A percentile compares a stretch with the other conserved stretches of the same genome.
Conservation (phyloP, 2,888 invertebrate species). For the Cheilosia grossa region DNA sequence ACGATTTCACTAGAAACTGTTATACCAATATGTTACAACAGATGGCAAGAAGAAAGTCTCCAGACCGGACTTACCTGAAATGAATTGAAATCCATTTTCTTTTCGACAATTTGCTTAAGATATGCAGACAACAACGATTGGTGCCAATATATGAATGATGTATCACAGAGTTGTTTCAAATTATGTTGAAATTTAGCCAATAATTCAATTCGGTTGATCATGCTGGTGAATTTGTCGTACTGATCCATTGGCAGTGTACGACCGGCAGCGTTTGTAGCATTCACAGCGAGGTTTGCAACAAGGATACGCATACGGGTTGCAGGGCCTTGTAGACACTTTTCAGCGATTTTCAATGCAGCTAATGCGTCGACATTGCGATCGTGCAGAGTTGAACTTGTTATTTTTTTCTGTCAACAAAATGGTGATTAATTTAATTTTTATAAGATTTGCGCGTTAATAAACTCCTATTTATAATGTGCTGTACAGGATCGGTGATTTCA, state of each 20-base stretch:
- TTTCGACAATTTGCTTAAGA: constrained; percentile 88
- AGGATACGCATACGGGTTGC: constrained; percentile 87
- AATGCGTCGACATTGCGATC: constrained; percentile 88
- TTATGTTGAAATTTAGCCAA: constrained; percentile 86
- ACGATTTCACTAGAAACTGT: constrained; percentile 84
- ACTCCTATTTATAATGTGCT: no score
- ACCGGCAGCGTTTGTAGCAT: constrained; percentile 86
- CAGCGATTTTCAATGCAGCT: constrained; percentile 90
- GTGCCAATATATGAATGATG: constrained; percentile 92
- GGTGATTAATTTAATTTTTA: no score
- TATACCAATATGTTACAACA: constrained; percentile 31
- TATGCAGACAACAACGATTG: constrained; percentile 90
- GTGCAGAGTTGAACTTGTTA: constrained; percentile 87
- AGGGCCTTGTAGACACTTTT: constrained; percentile 87
- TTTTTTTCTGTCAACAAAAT: constrained; percentile 83
- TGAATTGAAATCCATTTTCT: constrained; percentile 86
- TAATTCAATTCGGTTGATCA: constrained; percentile 87
- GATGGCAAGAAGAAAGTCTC: not conserved
- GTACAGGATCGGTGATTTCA: no score
- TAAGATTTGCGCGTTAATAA: no score
- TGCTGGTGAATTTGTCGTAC: constrained; percentile 85
- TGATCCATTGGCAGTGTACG: constrained; percentile 85
- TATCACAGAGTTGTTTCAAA: constrained; percentile 87
- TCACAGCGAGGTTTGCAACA: constrained; percentile 87
- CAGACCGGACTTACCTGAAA: constrained; percentile 77